Evolutionary conservation across 1,140 invertebrate genomes (phyloP).

Genomic region (Phthorimaea operculella): DNA sequence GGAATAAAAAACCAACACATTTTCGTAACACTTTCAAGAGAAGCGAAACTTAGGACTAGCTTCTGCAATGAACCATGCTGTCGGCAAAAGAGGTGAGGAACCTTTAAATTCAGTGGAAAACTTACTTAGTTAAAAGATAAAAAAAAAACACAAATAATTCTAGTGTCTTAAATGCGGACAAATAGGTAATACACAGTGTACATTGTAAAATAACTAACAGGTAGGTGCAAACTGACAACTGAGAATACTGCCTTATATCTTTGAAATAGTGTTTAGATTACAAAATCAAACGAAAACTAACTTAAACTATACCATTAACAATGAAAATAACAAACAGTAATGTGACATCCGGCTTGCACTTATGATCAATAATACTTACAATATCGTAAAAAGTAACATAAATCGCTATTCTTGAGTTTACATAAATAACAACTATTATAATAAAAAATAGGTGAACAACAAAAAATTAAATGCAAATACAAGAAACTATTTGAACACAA

Average conservation of each 20-base stretch:
- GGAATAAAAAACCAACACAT: too few relatives aligned
- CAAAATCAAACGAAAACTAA: conserved; percentile 25
- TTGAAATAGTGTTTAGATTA: conserved; percentile 22
- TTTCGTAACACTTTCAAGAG: too few relatives aligned
- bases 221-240: conserved; percentile 22
- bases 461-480: conserved; percentile 37
- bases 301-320: conserved; percentile 32
- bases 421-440: conserved; percentile 29
- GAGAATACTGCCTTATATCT: conserved; percentile 45
- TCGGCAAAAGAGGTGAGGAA: too few relatives aligned
- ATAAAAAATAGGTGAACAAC: conserved; percentile 16
- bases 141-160: not conserved
- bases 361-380: conserved; percentile 31
- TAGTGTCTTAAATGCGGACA: conserved; percentile 33
- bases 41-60: too few relatives aligned
- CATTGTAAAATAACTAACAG: conserved; percentile 27
- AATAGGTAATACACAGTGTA: conserved; percentile 15
- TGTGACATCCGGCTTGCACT: conserved; percentile 25
- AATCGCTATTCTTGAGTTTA: conserved; percentile 24
- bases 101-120: too few relatives aligned
- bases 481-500: conserved; percentile 36
- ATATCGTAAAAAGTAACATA: conserved; percentile 32
- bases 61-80: too few relatives aligned
- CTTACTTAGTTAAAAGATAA: not conserved
- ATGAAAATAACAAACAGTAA: conserved; percentile 29